These are phyloP conservation scores for Heliconius erato DNA, from an alignment of 2,888 invertebrate genomes.

Conservation along the genomic window DNA sequence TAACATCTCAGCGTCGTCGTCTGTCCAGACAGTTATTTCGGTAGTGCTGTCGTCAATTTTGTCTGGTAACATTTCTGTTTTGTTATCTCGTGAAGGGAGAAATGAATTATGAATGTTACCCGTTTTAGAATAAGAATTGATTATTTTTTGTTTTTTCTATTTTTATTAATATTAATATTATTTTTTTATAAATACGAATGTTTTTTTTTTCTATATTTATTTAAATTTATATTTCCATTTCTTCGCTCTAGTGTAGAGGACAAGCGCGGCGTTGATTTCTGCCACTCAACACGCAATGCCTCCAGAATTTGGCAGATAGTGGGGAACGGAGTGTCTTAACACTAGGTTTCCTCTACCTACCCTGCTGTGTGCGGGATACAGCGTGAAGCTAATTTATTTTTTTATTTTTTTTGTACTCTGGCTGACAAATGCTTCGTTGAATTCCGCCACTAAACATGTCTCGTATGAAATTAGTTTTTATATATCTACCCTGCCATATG, in stretches of 20 bases:
- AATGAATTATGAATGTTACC: neutral
- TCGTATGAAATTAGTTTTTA: too few species aligned
- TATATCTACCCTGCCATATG: too few species aligned
- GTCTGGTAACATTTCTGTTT: constrained; percentile 36
- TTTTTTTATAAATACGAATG: neutral
- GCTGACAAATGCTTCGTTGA: neutral
- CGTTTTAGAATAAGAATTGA: neutral
- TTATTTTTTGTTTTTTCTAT: neutral
- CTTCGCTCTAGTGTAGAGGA: too few species aligned
- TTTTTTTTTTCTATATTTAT: too few species aligned
- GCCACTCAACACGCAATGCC: neutral
- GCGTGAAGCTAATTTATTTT: too few species aligned
- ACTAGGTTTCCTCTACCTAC: too few species aligned
- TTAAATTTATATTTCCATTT: too few species aligned
- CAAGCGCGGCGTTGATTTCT: neutral
- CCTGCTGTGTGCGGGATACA: too few species aligned
- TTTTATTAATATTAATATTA: neutral
- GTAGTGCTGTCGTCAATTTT: constrained; percentile 37
- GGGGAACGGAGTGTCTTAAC: too few species aligned
- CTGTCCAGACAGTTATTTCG: constrained; percentile 45
- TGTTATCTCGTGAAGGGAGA: constrained; percentile 5
- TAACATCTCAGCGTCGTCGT: constrained; percentile 26
- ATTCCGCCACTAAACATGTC: neutral
- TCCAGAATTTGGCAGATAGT: too few species aligned
- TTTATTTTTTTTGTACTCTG: too few species aligned